Evolutionary conservation across 2,888 invertebrate species (phyloP).

Genomic region (Andrena camellia): DNA sequence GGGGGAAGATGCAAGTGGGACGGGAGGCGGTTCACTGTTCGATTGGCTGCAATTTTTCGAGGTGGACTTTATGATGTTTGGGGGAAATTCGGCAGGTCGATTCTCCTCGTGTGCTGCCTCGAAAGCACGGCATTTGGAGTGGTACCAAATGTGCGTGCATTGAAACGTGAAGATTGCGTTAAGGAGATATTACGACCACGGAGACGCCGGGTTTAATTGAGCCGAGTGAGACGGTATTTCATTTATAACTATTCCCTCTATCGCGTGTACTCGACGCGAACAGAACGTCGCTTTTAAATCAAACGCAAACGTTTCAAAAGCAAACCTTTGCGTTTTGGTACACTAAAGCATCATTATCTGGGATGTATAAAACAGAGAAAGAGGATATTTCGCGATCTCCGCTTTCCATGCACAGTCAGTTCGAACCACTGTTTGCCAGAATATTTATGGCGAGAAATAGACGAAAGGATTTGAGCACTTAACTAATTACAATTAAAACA

Average conservation of each 20-base stretch:
- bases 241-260: not conserved
- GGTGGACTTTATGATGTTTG: conserved; percentile 10
- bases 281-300: conserved; percentile 9
- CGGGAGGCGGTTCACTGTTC: conserved; percentile 9
- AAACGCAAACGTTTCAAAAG: conserved; percentile 39
- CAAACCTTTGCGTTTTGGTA: conserved; percentile 25
- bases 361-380: conserved; percentile 14
- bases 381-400: not conserved
- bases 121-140: conserved; percentile 4
- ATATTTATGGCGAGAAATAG: not conserved
- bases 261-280: conserved; percentile 4
- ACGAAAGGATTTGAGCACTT: not conserved
- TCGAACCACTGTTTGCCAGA: not conserved
- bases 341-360: conserved; percentile 46
- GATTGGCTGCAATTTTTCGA: conserved; percentile 15
- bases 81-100: not conserved
- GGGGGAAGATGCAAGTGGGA: not conserved
- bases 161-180: not conserved
- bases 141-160: not conserved
- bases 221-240: not conserved
- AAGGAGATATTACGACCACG: not conserved
- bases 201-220: not conserved
- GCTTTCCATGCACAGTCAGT: not conserved
- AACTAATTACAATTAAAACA: conserved; percentile 11
- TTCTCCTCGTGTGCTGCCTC: not conserved